These are phyloP conservation scores for Mythimna pallens DNA, from an alignment of 2,888 invertebrate species.

Conservation along the genomic window DNA sequence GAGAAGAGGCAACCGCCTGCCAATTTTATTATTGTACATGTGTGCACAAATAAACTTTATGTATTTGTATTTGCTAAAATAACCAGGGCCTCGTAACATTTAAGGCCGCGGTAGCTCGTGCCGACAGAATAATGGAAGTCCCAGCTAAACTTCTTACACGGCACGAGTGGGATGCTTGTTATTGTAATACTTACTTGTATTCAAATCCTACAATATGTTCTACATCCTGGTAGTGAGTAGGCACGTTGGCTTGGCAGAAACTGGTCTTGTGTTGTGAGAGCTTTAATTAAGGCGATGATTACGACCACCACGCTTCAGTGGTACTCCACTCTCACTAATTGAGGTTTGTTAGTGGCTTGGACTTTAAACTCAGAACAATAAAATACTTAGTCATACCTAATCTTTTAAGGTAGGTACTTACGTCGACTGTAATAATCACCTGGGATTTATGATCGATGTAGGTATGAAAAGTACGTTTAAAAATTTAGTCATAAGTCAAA, in stretches of 20 bases:
- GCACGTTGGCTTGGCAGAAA: neutral
- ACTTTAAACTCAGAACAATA: conserved; percentile 26
- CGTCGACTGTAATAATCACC: neutral
- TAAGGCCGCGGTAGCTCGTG: neutral
- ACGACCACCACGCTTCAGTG: conserved; percentile 13
- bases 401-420: neutral
- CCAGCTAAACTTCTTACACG: neutral
- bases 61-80: too few species aligned
- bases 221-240: conserved; percentile 9
- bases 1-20: too few species aligned
- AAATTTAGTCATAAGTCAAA: neutral
- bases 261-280: conserved; percentile 30
- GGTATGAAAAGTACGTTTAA: neutral
- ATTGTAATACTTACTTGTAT: neutral
- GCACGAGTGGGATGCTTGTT: neutral
- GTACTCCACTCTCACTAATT: conserved; percentile 41
- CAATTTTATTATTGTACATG: too few species aligned
- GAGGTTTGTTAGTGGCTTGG: conserved; percentile 31
- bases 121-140: neutral
- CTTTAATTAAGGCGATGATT: conserved; percentile 35
- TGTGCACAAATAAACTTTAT: too few species aligned
- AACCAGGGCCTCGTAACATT: too few species aligned
- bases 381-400: neutral
- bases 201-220: conserved; percentile 21
- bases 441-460: neutral